Base-by-base conservation (phyloP, 1,140 invertebrate genomes). In the Temnothorax longispinosus region DNA sequence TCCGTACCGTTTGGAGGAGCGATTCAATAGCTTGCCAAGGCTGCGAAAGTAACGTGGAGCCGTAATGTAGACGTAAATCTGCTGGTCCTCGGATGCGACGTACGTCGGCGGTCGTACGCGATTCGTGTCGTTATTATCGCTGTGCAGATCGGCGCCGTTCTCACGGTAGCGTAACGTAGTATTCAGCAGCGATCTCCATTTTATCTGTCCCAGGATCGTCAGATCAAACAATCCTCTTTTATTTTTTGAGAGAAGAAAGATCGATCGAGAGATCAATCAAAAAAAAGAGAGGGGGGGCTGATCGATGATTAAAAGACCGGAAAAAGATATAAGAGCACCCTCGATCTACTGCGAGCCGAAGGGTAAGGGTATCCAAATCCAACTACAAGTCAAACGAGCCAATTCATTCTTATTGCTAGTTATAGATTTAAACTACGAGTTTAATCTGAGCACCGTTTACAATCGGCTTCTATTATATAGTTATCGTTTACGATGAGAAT, bases 131-230 rank as follows among this genome's bases (percentile, higher is more conserved):
- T 76, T 84, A 75, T 90, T 91, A 44, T 90, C 91, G 72, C 64
- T 87, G 75, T 93, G 88, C n/a, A 91, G 72, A 72, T 91, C 89
- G 71, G 90, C 88, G 87, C 47, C 27, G 35, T 69, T 80, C 8
- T 13, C 35, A n/a, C 41, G 80, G 58, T 85, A 62, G 89, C 88
- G 77, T 80, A 94, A 56, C 72, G 90, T 93, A 50, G 87, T 85
- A 58, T 94, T 93, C 54, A 94, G 89, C 72, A 94, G 90, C 89
- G 93, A 93, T 91, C 87, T 90, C 94, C 94, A 94, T 90, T 91
- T 94, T 94, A 94, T 94, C 94, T 94, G 92, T 92, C 91, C 87
- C 75, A 86, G 77, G 75, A 93, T 88, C 64, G 58, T 72, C 74
- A 35, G 87, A 89, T 86, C 87, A 67, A 90, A 91, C 6, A 41